phyloP scores from a whole-genome alignment of 2,888 invertebrate species.

The Acrobasis repandana region DNA sequence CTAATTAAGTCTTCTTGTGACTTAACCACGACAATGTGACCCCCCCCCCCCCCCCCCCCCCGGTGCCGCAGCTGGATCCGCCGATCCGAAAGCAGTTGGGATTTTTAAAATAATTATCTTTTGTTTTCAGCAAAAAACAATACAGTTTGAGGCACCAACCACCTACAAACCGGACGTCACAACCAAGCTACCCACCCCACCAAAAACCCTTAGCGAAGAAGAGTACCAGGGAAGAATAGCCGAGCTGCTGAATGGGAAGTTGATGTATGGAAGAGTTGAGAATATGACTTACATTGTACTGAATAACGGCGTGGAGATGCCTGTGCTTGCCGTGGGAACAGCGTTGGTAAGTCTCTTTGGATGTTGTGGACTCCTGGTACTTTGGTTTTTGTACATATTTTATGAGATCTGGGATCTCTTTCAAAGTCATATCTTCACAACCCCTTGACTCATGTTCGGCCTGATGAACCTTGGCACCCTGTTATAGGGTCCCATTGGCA shows the following conservation, averaged over 20 bases:
- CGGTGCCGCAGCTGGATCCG: too few species aligned
- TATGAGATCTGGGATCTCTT: too few species aligned
- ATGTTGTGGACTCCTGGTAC: conserved; percentile 3
- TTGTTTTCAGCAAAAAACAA: conserved; percentile 19
- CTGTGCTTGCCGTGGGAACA: conserved; percentile 60
- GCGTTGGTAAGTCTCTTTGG: conserved; percentile 56
- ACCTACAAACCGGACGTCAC: conserved; percentile 14
- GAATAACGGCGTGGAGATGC: conserved; percentile 51
- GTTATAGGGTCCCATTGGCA: too few species aligned
- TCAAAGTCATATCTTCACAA: too few species aligned
- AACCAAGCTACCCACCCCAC: neutral
- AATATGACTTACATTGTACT: conserved; percentile 47
- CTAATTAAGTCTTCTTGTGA: too few species aligned
- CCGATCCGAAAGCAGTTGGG: too few species aligned
- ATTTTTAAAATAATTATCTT: too few species aligned
- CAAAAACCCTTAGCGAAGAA: conserved; percentile 36
- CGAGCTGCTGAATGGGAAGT: conserved; percentile 47
- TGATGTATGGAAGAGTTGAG: conserved; percentile 41
- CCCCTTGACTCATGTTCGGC: too few species aligned
- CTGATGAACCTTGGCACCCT: too few species aligned
- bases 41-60: too few species aligned
- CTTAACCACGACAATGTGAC: too few species aligned
- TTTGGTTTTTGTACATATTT: neutral
- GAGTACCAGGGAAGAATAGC: conserved; percentile 41
- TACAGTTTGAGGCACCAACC: conserved; percentile 27